These are phyloP conservation scores for Trichonephila inaurata DNA, from an alignment of 1,140 invertebrate genomes.

Conservation along the genomic window DNA sequence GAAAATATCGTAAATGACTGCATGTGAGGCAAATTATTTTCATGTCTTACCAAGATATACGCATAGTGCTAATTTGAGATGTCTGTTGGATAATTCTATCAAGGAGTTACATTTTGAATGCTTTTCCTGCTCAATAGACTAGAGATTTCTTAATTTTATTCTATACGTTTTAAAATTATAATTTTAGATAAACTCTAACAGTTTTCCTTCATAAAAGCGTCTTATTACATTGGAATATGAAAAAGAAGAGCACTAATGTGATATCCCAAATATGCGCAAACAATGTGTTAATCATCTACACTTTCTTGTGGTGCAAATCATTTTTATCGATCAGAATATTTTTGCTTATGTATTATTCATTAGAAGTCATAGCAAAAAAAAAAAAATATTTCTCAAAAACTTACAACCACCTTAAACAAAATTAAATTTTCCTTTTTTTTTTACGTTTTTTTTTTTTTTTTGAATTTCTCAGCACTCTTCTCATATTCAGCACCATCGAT, in stretches of 20 bases:
- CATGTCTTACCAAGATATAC: no score
- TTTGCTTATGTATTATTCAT: constrained; percentile 23
- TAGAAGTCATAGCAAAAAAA: background rate
- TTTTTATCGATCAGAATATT: constrained; percentile 32
- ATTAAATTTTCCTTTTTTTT: background rate
- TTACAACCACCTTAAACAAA: background rate
- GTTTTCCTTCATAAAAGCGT: background rate
- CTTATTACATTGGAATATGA: background rate
- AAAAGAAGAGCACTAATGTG: background rate
- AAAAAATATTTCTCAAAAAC: background rate
- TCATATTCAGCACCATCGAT: constrained; percentile 7
- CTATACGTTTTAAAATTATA: background rate
- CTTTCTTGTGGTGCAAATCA: background rate
- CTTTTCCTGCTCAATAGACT: no score
- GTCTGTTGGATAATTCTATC: no score
- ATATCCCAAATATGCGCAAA: background rate
- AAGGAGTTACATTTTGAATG: no score
- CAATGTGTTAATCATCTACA: background rate
- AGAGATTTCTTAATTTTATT: no score
- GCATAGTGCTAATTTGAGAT: no score
- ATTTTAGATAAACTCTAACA: background rate
- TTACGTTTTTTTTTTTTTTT: background rate
- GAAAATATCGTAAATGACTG: no score
- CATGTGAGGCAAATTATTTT: no score
- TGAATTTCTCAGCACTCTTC: background rate